Evolutionary conservation across 2,113 vertebrate genomes (phyloP).

Genomic region (Epinephelus lanceolatus): DNA sequence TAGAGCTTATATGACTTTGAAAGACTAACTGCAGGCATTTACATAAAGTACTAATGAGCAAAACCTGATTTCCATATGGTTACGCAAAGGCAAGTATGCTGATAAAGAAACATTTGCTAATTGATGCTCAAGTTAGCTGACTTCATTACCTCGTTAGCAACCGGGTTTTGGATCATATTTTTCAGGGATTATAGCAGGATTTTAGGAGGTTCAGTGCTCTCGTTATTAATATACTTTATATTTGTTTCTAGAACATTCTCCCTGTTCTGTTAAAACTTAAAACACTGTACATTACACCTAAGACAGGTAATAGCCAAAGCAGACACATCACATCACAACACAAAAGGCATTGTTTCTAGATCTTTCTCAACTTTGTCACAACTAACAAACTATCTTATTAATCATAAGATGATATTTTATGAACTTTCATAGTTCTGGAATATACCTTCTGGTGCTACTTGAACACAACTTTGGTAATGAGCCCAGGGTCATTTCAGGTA

Average conservation of each 20-base stretch:
- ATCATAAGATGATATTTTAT: no score
- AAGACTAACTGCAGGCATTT: slow-evolving; percentile 5
- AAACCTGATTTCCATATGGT: slow-evolving; percentile 9
- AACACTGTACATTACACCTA: no score
- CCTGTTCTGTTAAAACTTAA: no score
- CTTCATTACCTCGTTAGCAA: background rate
- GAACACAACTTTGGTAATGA: background rate
- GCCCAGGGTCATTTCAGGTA: background rate
- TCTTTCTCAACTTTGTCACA: no score
- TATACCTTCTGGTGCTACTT: background rate
- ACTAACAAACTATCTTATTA: no score
- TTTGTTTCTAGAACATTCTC: no score
- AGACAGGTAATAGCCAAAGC: no score
- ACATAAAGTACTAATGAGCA: slow-evolving; percentile 26
- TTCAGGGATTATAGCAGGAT: background rate
- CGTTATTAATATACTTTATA: no score
- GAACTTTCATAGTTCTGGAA: no score
- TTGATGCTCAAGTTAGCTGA: slow-evolving; percentile 15
- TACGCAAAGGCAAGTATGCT: background rate
- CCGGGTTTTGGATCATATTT: background rate
- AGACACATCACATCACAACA: no score
- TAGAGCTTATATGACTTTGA: background rate
- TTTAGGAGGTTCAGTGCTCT: no score
- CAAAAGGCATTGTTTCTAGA: no score
- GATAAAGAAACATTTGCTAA: slow-evolving; percentile 16